These are phyloP conservation scores for Sycophila sp. DNA, from an alignment of 1,140 invertebrate genomes.

Conservation along the genomic window DNA sequence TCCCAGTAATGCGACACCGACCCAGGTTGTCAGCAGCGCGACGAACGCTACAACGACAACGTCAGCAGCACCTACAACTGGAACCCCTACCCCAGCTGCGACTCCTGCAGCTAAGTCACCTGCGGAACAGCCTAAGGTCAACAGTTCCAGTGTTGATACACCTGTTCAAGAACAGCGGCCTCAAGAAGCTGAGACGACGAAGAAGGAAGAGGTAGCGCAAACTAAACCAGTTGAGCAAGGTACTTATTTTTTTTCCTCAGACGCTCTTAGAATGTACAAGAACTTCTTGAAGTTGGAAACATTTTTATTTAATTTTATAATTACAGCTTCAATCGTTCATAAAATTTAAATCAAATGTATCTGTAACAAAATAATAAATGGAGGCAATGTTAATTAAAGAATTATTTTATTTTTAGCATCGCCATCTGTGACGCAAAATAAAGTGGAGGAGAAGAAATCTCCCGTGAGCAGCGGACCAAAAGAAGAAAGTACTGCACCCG, in stretches of 20 bases:
- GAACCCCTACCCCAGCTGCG: not conserved
- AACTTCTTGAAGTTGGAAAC: too few relatives aligned
- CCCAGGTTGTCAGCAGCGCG: too few relatives aligned
- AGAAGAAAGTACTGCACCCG: slow-evolving; percentile 42
- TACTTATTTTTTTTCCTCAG: too few relatives aligned
- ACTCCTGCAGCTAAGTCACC: not conserved
- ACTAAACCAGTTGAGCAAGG: slow-evolving; percentile 26
- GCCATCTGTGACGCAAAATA: slow-evolving; percentile 44
- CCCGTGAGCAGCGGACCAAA: slow-evolving; percentile 47
- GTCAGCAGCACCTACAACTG: not conserved
- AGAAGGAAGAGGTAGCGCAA: slow-evolving; percentile 30
- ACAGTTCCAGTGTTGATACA: slow-evolving; percentile 10
- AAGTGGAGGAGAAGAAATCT: slow-evolving; percentile 58
- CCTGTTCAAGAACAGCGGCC: not conserved
- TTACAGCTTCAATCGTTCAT: too few relatives aligned
- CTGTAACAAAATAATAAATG: not conserved
- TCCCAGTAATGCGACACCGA: not conserved
- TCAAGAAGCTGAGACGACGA: not conserved
- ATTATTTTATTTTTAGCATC: slow-evolving; percentile 4
- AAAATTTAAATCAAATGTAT: too few relatives aligned
- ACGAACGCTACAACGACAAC: not conserved
- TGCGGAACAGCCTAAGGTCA: slow-evolving; percentile 21
- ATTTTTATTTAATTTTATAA: too few relatives aligned
- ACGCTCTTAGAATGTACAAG: too few relatives aligned
- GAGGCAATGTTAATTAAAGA: not conserved